Evolutionary conservation across 2,888 invertebrate genomes (phyloP).

Genomic region (Hecatera dysodea): DNA sequence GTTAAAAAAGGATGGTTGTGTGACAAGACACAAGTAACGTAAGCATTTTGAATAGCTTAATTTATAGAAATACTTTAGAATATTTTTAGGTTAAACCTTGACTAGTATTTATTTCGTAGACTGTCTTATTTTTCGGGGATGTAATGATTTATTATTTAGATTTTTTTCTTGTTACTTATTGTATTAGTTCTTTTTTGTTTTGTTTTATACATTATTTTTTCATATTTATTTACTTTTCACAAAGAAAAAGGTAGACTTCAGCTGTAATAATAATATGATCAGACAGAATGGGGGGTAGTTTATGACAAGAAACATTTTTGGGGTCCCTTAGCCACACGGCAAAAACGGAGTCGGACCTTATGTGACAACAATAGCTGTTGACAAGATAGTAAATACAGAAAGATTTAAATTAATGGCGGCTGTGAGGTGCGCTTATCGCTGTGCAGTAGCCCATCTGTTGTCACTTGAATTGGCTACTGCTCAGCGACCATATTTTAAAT

Average conservation of each 20-base stretch:
- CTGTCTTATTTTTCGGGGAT: neutral
- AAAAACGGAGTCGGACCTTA: neutral
- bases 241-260: neutral
- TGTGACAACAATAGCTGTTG: neutral
- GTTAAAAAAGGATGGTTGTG: too few relatives aligned
- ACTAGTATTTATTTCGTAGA: conserved; percentile 2
- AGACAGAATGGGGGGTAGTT: neutral
- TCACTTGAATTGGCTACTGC: neutral
- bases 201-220: neutral
- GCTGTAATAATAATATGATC: neutral
- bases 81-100: neutral
- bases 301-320: neutral
- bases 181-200: neutral
- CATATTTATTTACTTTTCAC: neutral
- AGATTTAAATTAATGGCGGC: neutral
- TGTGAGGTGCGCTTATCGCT: neutral
- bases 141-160: neutral
- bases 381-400: neutral
- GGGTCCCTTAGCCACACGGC: neutral
- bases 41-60: neutral
- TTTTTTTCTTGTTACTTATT: neutral
- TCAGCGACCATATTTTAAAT: too few relatives aligned
- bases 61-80: neutral
- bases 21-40: too few relatives aligned
- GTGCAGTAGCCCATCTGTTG: neutral